Conservation (phyloP, 1,140 invertebrate species). For the Drosophila nigromelanica region DNA sequence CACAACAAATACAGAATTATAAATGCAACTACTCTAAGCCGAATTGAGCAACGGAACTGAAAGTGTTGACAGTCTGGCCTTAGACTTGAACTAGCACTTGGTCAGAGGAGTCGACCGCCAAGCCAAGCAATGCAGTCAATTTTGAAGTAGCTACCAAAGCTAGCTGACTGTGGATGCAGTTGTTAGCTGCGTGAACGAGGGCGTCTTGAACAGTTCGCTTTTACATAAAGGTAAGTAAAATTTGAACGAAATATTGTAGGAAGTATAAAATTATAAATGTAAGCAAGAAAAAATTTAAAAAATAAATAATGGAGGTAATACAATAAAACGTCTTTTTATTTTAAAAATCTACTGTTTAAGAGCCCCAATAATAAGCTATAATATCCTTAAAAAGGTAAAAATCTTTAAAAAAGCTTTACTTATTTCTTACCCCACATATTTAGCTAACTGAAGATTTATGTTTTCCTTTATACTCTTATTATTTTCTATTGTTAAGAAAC, state of each 20-base stretch:
- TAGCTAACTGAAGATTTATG: too few relatives aligned
- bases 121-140: slow-evolving; percentile 17
- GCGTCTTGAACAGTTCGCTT: background rate
- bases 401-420: too few relatives aligned
- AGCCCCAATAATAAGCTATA: too few relatives aligned
- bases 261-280: too few relatives aligned
- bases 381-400: too few relatives aligned
- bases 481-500: too few relatives aligned
- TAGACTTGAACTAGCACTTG: background rate
- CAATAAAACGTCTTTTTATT: too few relatives aligned
- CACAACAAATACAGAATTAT: slow-evolving; percentile 20
- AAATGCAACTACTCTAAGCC: slow-evolving; percentile 35
- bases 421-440: too few relatives aligned
- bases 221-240: background rate
- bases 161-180: background rate
- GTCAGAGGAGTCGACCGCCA: background rate
- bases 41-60: slow-evolving; percentile 34
- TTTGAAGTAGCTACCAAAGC: slow-evolving; percentile 26
- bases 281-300: too few relatives aligned
- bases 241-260: background rate
- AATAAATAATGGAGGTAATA: too few relatives aligned
- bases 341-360: too few relatives aligned
- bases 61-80: slow-evolving; percentile 6
- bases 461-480: too few relatives aligned
- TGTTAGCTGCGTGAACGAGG: background rate